These are phyloP conservation scores for Saxidomus purpurata DNA, from an alignment of 1,140 invertebrate genomes.

Conservation along the genomic window DNA sequence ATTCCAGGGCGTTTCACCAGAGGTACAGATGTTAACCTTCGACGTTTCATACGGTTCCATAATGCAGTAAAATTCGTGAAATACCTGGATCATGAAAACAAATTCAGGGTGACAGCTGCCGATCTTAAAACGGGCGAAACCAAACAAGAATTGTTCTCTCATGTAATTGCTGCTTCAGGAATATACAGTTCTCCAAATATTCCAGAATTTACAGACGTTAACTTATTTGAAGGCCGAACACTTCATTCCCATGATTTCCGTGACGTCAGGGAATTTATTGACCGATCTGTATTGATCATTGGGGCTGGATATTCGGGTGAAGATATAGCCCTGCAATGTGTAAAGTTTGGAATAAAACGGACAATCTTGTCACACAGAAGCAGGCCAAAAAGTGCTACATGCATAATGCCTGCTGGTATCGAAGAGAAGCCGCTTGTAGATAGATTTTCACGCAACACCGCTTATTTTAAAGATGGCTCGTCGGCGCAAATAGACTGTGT, in stretches of 20 bases:
- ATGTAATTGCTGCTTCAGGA: constrained; percentile 55
- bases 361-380: background rate
- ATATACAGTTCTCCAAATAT: constrained; percentile 50
- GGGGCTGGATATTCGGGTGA: constrained; percentile 49
- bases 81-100: no score
- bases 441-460: background rate
- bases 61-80: no score
- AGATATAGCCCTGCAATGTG: constrained; percentile 46
- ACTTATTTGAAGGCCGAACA: constrained; percentile 35
- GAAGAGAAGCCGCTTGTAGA: constrained; percentile 34
- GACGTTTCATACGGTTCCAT: no score
- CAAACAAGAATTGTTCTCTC: constrained; percentile 45
- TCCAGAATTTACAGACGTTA: constrained; percentile 31
- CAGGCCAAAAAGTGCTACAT: background rate
- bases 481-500: constrained; percentile 29
- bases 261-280: constrained; percentile 49
- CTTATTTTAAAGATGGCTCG: constrained; percentile 51
- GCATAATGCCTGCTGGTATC: constrained; percentile 27
- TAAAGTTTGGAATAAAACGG: constrained; percentile 31
- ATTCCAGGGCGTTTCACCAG: no score
- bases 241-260: constrained; percentile 62
- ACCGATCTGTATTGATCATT: constrained; percentile 36
- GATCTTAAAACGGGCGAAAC: no score
- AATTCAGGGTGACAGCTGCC: no score
- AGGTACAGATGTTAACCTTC: no score